phyloP scores from a whole-genome alignment of 2,888 invertebrate species.

The Zaprionus lineosus region DNA sequence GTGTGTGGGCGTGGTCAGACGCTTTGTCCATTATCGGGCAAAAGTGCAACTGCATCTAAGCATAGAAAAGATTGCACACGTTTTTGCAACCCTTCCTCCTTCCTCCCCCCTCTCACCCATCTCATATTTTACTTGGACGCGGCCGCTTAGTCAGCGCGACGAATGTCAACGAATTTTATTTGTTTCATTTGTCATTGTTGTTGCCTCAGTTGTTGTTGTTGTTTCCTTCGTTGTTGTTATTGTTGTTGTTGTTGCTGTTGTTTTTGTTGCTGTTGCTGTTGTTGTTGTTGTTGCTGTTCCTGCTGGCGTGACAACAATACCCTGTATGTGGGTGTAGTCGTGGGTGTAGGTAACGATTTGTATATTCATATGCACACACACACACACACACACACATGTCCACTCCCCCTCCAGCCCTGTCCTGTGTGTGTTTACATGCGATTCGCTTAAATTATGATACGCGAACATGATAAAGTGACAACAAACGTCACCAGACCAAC shows the following conservation, averaged over 20 bases:
- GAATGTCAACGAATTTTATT: constrained; percentile 73
- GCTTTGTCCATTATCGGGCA: constrained; percentile 31
- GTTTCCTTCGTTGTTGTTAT: constrained; percentile 22
- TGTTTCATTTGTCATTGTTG: constrained; percentile 48
- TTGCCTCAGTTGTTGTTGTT: constrained; percentile 41
- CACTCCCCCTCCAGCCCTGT: constrained; percentile 1
- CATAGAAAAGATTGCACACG: constrained; percentile 59
- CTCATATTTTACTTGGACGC: no score
- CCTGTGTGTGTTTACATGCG: constrained; percentile 38
- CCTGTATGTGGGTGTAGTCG: constrained; percentile 56
- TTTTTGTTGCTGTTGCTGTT: constrained; percentile 42
- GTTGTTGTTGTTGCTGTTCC: constrained; percentile 28
- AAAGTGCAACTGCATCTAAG: constrained; percentile 47
- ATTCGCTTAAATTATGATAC: constrained; percentile 76
- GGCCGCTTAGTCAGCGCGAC: constrained; percentile 66
- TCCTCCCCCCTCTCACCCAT: neutral
- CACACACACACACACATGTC: no score
- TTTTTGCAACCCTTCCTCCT: constrained; percentile 4
- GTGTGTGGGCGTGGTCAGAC: constrained; percentile 48
- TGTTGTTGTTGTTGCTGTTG: constrained; percentile 36
- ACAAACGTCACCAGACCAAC: constrained; percentile 64
- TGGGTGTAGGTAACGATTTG: constrained; percentile 42
- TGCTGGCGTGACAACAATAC: constrained; percentile 35
- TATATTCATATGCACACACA: constrained; percentile 30
- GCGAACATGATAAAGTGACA: constrained; percentile 72